Evolutionary conservation across 2,113 vertebrate genomes (phyloP), one percentile per base, ranked within the genome.

Genomic region (Anas platyrhynchos): DNA sequence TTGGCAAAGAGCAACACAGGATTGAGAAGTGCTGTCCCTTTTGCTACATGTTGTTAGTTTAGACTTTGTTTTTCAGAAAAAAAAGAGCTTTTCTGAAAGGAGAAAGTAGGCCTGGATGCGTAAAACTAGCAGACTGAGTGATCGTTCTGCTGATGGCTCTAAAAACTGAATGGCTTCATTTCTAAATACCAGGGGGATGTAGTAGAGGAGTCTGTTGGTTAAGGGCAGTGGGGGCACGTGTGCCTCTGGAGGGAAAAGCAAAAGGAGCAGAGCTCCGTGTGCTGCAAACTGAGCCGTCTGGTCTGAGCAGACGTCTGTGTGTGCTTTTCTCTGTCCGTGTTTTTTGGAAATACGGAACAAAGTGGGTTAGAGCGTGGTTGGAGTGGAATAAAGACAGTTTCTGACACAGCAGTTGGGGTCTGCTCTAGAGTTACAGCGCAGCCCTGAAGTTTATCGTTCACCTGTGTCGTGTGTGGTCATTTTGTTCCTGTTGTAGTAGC

Each of bases 401-500:
- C 36, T 77, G 31, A 14, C 0, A 16, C 1, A 78, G 44, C 50
- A 38, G 0, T 52, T 61, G 16, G 12, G 2, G 25, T 61, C 56
- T 74, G 18, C 50, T 59, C 7, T 21, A n/a, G 50, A 41, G 5
- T 41, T 77, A 9, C 68, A 77, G 2, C 1, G 9, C 67, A 75
- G 34, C 31, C 67, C 16, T 68, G 1, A 68, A 62, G 25, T 61
- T 65, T 10, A 27, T 52, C 4, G 43, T 25, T 84, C 69, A 69
- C 74, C 83, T 32, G 50, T 67, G 52, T 89, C 20, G 6, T 72
- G 82, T 46, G 65, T 89, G 83, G 72, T 87, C 8, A 41, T 52
- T 73, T 61, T 88, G 52, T 93, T 96, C 86, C 83, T 62, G 22
- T 74, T 86, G 81, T 56, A 86, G 68, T 41, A 82, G 91, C 72